A percentile compares a stretch with the other conserved stretches of the same genome.
Conservation (phyloP, 2,888 invertebrate genomes). For the Ophion obscuratus region DNA sequence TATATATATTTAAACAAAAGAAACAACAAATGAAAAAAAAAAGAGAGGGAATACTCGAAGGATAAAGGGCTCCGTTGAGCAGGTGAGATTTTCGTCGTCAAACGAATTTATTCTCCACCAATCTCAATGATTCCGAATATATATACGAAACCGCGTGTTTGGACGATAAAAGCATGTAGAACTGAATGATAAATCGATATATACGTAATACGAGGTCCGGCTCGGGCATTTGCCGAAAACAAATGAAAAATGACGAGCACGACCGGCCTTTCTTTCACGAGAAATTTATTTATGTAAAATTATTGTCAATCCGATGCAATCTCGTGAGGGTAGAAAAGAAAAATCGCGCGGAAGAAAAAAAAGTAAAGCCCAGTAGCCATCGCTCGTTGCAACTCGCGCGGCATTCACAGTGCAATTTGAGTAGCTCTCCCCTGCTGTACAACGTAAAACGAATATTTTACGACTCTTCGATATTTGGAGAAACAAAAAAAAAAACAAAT, state of each 20-base stretch:
- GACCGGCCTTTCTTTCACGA: slow-evolving; percentile 81
- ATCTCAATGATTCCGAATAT: slow-evolving; percentile 38
- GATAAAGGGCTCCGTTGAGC: slow-evolving; percentile 18
- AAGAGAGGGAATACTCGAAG: slow-evolving; percentile 53
- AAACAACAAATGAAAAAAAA: slow-evolving; percentile 47
- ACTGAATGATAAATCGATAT: slow-evolving; percentile 73
- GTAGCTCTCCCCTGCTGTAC: slow-evolving; percentile 64
- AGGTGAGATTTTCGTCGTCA: slow-evolving; percentile 37
- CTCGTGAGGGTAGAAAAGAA: slow-evolving; percentile 53
- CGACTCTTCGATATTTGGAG: slow-evolving; percentile 60
- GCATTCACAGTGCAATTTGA: slow-evolving; percentile 73
- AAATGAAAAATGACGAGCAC: slow-evolving; percentile 67
- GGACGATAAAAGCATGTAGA: slow-evolving; percentile 65
- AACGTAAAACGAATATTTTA: slow-evolving; percentile 61
- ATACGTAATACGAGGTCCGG: slow-evolving; percentile 82
- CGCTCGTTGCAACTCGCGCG: slow-evolving; percentile 75
- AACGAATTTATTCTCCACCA: slow-evolving; percentile 19
- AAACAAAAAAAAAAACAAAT: slow-evolving; percentile 43
- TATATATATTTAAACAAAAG: slow-evolving; percentile 66
- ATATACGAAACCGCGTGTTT: slow-evolving; percentile 51
- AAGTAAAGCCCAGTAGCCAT: slow-evolving; percentile 66
- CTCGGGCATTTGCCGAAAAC: slow-evolving; percentile 70
- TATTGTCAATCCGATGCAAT: slow-evolving; percentile 66
- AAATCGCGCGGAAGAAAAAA: slow-evolving; percentile 48
- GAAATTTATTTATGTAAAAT: slow-evolving; percentile 82